These are phyloP conservation scores for Hemibagrus wyckioides DNA, from an alignment of 2,113 vertebrate genomes.

Conservation along the genomic window DNA sequence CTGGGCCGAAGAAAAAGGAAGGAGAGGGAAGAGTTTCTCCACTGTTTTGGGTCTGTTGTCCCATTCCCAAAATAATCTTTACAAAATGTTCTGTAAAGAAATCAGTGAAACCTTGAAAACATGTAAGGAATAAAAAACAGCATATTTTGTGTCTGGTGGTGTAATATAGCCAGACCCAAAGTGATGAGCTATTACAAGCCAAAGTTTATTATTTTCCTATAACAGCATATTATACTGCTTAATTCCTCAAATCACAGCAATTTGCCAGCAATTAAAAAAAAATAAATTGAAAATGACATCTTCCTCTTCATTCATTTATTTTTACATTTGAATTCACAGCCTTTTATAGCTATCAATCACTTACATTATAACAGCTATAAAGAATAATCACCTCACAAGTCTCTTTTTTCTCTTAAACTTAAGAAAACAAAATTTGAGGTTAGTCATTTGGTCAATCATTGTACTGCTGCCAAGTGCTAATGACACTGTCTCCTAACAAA, in stretches of 20 bases:
- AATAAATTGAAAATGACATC: not conserved
- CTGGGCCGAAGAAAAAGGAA: conserved; percentile 63
- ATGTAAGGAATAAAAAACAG: not conserved
- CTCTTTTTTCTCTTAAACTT: not conserved
- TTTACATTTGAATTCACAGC: not conserved
- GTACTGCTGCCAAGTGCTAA: not conserved
- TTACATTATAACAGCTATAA: not conserved
- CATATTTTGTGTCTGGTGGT: not conserved
- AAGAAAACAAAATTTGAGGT: not conserved
- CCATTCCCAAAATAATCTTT: conserved; percentile 57
- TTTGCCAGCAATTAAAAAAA: not conserved
- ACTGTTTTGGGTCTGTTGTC: conserved; percentile 46
- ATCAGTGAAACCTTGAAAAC: not conserved
- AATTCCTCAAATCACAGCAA: not conserved
- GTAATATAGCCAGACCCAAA: not conserved
- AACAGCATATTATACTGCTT: not conserved
- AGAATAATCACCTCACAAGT: not conserved
- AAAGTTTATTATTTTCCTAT: not conserved
- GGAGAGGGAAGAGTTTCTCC: conserved; percentile 64
- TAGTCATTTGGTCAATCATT: not conserved
- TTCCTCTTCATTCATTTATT: not conserved
- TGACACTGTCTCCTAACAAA: not conserved
- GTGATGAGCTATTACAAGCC: not conserved
- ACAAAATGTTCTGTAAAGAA: conserved; percentile 56
- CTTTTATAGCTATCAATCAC: not conserved